A percentile compares a stretch with the other conserved stretches of the same genome.
These are phyloP conservation scores for Orthochromis indermauri DNA, from an alignment of 2,113 vertebrate genomes.

Conservation along the genomic window DNA sequence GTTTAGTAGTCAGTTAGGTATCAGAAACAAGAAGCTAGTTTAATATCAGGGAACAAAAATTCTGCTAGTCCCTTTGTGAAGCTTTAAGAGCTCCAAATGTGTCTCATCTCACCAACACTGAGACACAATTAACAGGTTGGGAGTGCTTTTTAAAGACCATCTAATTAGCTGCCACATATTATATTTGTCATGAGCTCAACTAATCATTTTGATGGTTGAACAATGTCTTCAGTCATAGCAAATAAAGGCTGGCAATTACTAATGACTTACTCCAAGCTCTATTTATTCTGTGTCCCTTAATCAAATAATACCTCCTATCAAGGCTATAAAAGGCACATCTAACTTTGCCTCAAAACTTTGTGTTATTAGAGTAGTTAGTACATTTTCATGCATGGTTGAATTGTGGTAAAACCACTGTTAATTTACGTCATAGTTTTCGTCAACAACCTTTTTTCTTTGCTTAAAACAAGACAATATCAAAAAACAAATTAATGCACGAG, in stretches of 20 bases:
- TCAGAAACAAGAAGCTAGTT: background rate
- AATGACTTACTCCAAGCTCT: background rate
- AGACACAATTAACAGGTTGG: conserved; percentile 9
- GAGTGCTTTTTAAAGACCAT: background rate
- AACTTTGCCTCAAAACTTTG: background rate
- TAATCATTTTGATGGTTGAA: conserved; percentile 16
- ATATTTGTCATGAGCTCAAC: conserved; percentile 23
- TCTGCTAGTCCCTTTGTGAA: background rate
- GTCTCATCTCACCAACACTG: background rate
- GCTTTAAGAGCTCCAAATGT: background rate
- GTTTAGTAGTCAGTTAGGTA: background rate
- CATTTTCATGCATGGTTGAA: background rate
- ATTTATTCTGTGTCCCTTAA: background rate
- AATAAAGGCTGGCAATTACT: conserved; percentile 11
- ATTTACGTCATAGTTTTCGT: background rate
- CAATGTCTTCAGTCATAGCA: conserved; percentile 4
- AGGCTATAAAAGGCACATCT: background rate
- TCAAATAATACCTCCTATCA: background rate
- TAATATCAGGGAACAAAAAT: background rate
- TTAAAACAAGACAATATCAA: background rate
- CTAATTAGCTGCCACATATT: conserved; percentile 31
- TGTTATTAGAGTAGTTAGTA: background rate
- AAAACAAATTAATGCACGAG: background rate
- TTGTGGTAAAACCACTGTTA: background rate
- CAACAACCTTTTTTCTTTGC: background rate